These are phyloP conservation scores for Drosophila mayaguana DNA, from an alignment of 2,888 invertebrate species.

Conservation along the genomic window DNA sequence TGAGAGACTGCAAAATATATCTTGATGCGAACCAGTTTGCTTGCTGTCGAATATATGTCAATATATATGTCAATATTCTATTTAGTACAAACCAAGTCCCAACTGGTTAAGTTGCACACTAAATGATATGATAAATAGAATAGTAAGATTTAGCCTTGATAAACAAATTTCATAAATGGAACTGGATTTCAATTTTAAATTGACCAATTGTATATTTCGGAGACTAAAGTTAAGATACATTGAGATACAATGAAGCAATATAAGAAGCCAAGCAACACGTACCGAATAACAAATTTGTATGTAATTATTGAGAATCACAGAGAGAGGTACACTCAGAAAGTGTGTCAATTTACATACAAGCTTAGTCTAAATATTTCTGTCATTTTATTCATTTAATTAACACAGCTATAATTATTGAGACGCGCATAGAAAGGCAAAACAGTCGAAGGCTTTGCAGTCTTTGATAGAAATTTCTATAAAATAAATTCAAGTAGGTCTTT, in stretches of 20 bases:
- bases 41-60: constrained; percentile 1
- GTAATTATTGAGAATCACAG: background rate
- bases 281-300: background rate
- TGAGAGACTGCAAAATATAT: background rate
- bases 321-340: background rate
- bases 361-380: background rate
- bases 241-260: background rate
- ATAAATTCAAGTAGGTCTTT: background rate
- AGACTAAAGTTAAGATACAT: background rate
- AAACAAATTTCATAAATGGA: background rate
- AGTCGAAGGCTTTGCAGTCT: background rate
- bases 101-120: constrained; percentile 1
- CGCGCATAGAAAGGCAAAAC: background rate
- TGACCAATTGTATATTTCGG: background rate
- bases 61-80: too few relatives aligned
- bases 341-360: background rate
- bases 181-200: constrained; percentile 2
- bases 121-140: background rate
- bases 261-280: background rate
- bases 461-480: background rate
- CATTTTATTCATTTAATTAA: background rate
- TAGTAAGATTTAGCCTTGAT: background rate
- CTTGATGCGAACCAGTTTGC: background rate
- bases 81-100: background rate
- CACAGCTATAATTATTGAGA: background rate